Evolutionary conservation across 2,888 invertebrate genomes (phyloP), one percentile per base, ranked within the genome.

Genomic region (Sarcophaga carnaria): DNA sequence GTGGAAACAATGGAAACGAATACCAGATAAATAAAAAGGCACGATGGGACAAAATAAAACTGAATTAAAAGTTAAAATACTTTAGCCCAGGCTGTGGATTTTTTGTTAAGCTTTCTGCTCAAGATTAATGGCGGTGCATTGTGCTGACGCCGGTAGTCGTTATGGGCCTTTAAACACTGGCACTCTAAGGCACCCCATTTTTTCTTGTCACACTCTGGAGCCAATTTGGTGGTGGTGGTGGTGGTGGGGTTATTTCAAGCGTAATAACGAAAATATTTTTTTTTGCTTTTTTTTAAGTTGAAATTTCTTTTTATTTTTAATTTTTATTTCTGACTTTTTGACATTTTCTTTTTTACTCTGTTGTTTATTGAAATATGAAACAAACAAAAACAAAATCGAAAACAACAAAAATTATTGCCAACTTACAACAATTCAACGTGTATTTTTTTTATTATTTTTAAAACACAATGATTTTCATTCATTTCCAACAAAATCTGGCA

Each of bases 301-400:
- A 22, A 47, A 47, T 25, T 12, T 59, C 14, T 64, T 66, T 54
- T 8, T 37, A 8, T 37, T 47, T 66, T 76, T 64, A 20, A 63
- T 63, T 11, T 22, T 25, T 47, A n/a, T 5, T 12, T 6, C 59
- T 37, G 37, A 27, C 10, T 20, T 20, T 47, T 22, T 4, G 5
- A 63, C 49, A 75, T 37, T 37, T 37, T 37, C 10, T 6, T 37
- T 10, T 64, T 17, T 12, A 63, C 70, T 59, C n/a, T 80, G 17
- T 75, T 47, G 69, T 67, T 47, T 80, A 74, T 66, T 59, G 80
- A 72, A 74, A 80, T 47, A 74, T 59, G 80, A 72, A 74, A 80
- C 47, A 74, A 3, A 59, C 37, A 10, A 37, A 37, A 37, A 37
- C 37, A 37, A 37, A 74, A 3, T 17, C 37, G 2, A 37, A 37